These are phyloP conservation scores for Himalopsyche japonica DNA, from an alignment of 2,888 invertebrate genomes.

Conservation along the genomic window DNA sequence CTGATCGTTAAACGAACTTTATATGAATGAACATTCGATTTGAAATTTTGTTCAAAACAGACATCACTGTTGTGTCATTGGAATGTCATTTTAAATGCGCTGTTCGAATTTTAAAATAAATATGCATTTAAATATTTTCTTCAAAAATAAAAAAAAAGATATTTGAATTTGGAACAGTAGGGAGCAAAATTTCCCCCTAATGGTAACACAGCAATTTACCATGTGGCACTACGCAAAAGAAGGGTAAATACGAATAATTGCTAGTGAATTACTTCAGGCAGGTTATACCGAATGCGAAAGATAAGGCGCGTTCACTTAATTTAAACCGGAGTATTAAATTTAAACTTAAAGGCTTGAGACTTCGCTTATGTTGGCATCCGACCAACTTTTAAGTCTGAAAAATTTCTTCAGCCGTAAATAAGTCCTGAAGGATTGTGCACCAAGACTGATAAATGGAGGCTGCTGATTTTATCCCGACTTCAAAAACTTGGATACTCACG, in stretches of 20 bases:
- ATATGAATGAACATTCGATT: too few relatives aligned
- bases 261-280: background rate
- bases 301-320: background rate
- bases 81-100: too few relatives aligned
- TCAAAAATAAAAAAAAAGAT: too few relatives aligned
- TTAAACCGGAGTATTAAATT: background rate
- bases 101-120: too few relatives aligned
- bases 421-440: conserved; percentile 2
- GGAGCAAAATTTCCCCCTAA: background rate
- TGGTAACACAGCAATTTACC: background rate
- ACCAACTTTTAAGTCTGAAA: conserved; percentile 21
- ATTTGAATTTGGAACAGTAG: background rate
- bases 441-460: background rate
- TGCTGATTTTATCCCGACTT: background rate
- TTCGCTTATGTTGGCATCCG: background rate
- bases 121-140: too few relatives aligned
- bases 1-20: too few relatives aligned
- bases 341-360: background rate
- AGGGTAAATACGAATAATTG: background rate
- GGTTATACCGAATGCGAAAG: background rate
- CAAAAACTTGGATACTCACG: background rate
- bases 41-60: too few relatives aligned
- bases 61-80: too few relatives aligned
- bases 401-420: conserved; percentile 12
- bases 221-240: background rate